phyloP scores from a whole-genome alignment of 1,140 invertebrate genomes.

The Drosophila mojavensis region DNA sequence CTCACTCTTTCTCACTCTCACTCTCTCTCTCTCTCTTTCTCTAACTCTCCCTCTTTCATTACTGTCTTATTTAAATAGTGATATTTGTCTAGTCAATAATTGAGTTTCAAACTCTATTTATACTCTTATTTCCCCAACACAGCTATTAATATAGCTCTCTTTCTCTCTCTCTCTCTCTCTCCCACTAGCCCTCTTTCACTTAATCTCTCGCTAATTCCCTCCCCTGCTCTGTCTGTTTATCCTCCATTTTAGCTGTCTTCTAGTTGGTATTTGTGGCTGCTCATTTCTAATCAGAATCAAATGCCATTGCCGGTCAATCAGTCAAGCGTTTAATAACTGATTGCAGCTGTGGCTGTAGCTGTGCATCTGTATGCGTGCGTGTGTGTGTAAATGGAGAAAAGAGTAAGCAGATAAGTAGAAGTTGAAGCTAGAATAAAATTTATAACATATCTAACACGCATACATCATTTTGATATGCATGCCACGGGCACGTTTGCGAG shows the following conservation, averaged over 20 bases:
- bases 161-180: too few species aligned
- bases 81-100: too few species aligned
- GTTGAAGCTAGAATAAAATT: constrained; percentile 69
- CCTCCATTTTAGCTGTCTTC: not conserved
- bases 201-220: not conserved
- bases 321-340: constrained; percentile 64
- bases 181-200: too few species aligned
- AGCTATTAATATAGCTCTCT: too few species aligned
- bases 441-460: constrained; percentile 80
- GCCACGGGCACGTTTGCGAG: constrained; percentile 66
- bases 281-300: constrained; percentile 39
- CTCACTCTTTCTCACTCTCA: too few species aligned
- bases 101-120: too few species aligned
- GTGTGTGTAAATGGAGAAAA: not conserved
- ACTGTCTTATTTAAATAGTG: too few species aligned
- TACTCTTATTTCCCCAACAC: too few species aligned
- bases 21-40: too few species aligned
- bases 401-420: constrained; percentile 16
- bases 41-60: too few species aligned
- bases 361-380: not conserved
- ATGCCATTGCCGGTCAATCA: constrained; percentile 45
- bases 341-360: constrained; percentile 37
- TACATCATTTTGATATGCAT: constrained; percentile 79
- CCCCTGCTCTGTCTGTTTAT: not conserved
- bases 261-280: constrained; percentile 2